These are phyloP conservation scores for Creontiades dilutus DNA, from an alignment of 2,888 invertebrate genomes.

Conservation along the genomic window DNA sequence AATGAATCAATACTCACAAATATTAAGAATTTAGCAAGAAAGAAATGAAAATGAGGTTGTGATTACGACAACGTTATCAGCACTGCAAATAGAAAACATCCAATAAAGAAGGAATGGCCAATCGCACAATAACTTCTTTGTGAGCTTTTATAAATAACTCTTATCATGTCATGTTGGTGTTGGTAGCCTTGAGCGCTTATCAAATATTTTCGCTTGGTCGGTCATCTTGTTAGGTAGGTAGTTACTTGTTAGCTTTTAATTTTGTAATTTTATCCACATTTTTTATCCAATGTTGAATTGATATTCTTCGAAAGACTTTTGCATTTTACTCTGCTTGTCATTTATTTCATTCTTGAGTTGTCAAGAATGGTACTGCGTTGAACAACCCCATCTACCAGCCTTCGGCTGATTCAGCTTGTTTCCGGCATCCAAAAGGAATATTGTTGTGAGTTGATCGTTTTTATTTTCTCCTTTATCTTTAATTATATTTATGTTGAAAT, in stretches of 20 bases:
- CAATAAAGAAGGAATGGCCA: not conserved
- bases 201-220: slow-evolving; percentile 32
- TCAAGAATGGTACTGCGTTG: not conserved
- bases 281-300: not conserved
- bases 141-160: not conserved
- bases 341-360: not conserved
- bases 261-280: not conserved
- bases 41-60: not conserved
- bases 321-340: too few species aligned
- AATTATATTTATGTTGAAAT: not conserved
- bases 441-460: not conserved
- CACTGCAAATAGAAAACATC: not conserved
- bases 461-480: not conserved
- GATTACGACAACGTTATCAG: not conserved
- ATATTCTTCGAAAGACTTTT: too few species aligned
- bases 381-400: not conserved
- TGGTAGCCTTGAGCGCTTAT: slow-evolving; percentile 27
- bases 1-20: too few species aligned
- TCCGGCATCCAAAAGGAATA: not conserved
- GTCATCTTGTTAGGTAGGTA: not conserved
- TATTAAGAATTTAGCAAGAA: too few species aligned
- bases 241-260: not conserved
- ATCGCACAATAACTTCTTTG: not conserved
- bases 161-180: slow-evolving; percentile 8
- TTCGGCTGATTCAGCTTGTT: not conserved